Base-by-base conservation (phyloP, 1,140 invertebrate species). In the Macrobrachium rosenbergii region DNA sequence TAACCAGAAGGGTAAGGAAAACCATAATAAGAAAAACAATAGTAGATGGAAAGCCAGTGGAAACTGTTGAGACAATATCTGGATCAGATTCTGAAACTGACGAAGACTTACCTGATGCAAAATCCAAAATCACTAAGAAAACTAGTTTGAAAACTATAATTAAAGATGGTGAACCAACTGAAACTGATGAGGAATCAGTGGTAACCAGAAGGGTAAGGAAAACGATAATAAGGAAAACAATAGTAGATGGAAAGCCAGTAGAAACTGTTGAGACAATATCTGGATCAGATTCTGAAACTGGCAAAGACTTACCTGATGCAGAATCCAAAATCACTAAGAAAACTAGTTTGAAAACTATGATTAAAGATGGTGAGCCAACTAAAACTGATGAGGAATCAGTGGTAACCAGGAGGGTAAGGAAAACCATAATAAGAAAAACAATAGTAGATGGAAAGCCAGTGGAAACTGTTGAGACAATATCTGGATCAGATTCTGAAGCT, bases 1-100 rank as follows among this genome's bases (percentile, higher is more conserved):
- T 37, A 60, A 37, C 59, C 16, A 63, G 78, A 58, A 75, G 62
- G 10, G 64, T 58, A 73, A 80, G 37, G 17, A 75, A 8, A 21
- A 87, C 77, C 28, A 73, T 79, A 28, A 86, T 60, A 12, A 75
- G 23, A 79, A 80, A 17, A 28, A 59, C 62, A 52, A 37, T 80
- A 17, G 69, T 58, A 10, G 63, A 60, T 23, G 83, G 69, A 14
- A 21, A 67, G 37, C 17, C 63, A 58, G 19, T 23, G 37, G 76
- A 86, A 64, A 60, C 60, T 11, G 28, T 58, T 28, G 76, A 76
- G 23, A 76, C 52, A 58, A 19, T n/a, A 80, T 8, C n/a, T 23
- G 52, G 52, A 52, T 52, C 58, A 52, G 23, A 37, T 1, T 59
- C 77, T n/a, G 28, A 80, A 63, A 21, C 77, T 1, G 60, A 17